These are phyloP conservation scores for Cranoglanis bouderius DNA, from an alignment of 2,113 vertebrate genomes.

Conservation along the genomic window DNA sequence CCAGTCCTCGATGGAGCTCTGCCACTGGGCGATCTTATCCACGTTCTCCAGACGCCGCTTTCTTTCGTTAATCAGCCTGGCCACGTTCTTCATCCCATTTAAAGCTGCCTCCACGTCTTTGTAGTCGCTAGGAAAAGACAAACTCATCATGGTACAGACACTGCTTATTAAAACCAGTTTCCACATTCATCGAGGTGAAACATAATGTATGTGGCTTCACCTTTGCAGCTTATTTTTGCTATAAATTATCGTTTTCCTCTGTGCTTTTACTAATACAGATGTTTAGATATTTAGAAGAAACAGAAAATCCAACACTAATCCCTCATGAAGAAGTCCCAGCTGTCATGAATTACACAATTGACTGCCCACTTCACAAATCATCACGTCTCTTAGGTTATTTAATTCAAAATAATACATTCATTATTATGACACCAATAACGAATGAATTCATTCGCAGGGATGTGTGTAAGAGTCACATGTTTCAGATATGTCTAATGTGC, in stretches of 20 bases:
- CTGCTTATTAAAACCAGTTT: not conserved
- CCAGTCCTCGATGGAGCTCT: conserved; percentile 95
- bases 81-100: conserved; percentile 95
- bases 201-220: not conserved
- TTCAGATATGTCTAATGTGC: not conserved
- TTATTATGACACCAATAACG: no score
- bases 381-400: no score
- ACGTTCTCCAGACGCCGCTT: conserved; percentile 95
- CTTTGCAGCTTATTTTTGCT: not conserved
- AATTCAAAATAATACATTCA: no score
- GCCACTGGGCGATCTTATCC: conserved; percentile 96
- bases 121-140: conserved; percentile 81
- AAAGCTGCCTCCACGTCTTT: conserved; percentile 92
- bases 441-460: no score
- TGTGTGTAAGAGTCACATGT: not conserved
- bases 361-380: no score
- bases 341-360: no score
- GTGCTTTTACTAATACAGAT: not conserved
- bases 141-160: not conserved
- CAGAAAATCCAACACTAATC: no score
- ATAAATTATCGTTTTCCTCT: not conserved
- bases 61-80: conserved; percentile 89
- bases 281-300: no score
- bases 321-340: no score
- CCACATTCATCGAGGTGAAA: not conserved